These are phyloP conservation scores for Cephus runcator DNA, from an alignment of 2,888 invertebrate genomes.

Conservation along the genomic window DNA sequence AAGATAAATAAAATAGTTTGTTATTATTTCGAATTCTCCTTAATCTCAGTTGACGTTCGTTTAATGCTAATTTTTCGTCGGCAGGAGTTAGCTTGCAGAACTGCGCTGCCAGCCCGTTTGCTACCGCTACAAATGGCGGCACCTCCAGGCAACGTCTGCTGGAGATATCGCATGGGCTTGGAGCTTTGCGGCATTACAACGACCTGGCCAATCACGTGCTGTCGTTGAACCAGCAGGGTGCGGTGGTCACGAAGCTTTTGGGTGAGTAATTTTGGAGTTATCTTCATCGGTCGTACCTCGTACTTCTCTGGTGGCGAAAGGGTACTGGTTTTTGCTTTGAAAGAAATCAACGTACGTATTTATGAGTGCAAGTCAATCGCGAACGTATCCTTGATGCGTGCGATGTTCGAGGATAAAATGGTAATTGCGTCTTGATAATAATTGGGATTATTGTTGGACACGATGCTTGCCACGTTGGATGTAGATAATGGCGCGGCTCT, in stretches of 20 bases:
- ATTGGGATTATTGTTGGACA: neutral
- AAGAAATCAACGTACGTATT: neutral
- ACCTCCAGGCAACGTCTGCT: constrained; percentile 80
- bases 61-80: neutral
- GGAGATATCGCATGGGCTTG: constrained; percentile 83
- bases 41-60: neutral
- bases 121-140: constrained; percentile 50
- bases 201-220: constrained; percentile 92
- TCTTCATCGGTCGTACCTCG: neutral
- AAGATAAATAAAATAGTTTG: neutral
- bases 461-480: neutral
- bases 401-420: neutral
- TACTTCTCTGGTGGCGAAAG: neutral
- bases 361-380: neutral
- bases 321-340: neutral
- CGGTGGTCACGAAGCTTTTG: constrained; percentile 85
- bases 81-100: constrained; percentile 57
- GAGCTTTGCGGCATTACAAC: constrained; percentile 78
- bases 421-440: neutral
- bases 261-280: constrained; percentile 72
- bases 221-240: constrained; percentile 84
- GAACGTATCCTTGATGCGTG: neutral
- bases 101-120: constrained; percentile 54
- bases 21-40: neutral
- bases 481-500: neutral